Evolutionary conservation across 2,888 invertebrate species (phyloP).

Genomic region (Teleiodes luculella): DNA sequence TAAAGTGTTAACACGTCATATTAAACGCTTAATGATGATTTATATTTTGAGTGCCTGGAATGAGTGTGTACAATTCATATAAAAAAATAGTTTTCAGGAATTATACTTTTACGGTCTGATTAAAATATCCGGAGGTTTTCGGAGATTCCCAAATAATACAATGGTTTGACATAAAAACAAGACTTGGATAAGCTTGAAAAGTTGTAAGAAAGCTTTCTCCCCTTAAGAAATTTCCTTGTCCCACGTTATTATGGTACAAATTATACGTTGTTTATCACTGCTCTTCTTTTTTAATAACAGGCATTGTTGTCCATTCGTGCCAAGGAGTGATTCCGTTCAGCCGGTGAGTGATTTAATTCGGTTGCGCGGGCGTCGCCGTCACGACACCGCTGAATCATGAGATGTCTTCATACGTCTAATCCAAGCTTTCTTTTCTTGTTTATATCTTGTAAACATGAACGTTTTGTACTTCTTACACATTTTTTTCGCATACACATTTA

Average conservation of each 20-base stretch:
- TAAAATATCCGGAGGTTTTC: no score
- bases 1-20: no score
- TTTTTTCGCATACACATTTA: no score
- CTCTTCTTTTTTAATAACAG: slow-evolving; percentile 70
- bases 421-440: slow-evolving; percentile 30
- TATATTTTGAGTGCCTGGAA: no score
- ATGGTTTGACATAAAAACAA: no score
- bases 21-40: no score
- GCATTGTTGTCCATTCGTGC: slow-evolving; percentile 73
- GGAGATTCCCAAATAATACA: no score
- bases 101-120: no score
- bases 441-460: neutral
- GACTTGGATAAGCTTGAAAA: no score
- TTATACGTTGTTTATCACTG: slow-evolving; percentile 72
- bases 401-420: slow-evolving; percentile 54
- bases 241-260: slow-evolving; percentile 68
- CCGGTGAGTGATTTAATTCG: slow-evolving; percentile 72
- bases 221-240: neutral
- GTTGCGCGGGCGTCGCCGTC: slow-evolving; percentile 26
- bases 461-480: neutral
- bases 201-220: no score
- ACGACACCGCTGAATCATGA: slow-evolving; percentile 20
- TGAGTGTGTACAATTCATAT: no score
- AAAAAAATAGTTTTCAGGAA: no score
- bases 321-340: slow-evolving; percentile 71